phyloP scores from a whole-genome alignment of 2,113 vertebrate genomes.

The Planiliza haematocheilus region DNA sequence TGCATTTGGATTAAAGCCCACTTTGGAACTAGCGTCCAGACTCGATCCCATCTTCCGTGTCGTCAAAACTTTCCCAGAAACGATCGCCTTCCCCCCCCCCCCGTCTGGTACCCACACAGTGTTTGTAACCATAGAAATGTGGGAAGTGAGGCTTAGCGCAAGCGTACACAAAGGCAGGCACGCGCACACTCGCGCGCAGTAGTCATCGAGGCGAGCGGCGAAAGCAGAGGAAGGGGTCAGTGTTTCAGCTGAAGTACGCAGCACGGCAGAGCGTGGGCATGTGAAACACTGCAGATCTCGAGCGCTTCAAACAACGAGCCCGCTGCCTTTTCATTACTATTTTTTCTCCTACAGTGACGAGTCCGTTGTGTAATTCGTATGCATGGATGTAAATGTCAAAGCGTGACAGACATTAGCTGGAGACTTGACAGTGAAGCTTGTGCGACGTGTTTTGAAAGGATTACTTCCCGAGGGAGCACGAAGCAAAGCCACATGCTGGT shows the following conservation, averaged over 20 bases:
- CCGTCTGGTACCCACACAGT: slow-evolving; percentile 16
- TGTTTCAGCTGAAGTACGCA: slow-evolving; percentile 46
- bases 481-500: slow-evolving; percentile 15
- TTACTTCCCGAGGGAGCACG: slow-evolving; percentile 1
- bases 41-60: neutral
- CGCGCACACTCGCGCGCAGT: neutral
- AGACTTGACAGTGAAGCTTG: slow-evolving; percentile 12
- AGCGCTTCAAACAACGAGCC: slow-evolving; percentile 7
- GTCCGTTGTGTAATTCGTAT: neutral
- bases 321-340: slow-evolving; percentile 10
- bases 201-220: neutral
- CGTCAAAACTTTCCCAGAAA: slow-evolving; percentile 12
- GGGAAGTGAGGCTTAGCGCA: slow-evolving; percentile 20
- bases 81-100: slow-evolving; percentile 19
- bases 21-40: slow-evolving; percentile 5
- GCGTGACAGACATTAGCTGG: slow-evolving; percentile 10
- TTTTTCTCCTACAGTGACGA: too few species aligned
- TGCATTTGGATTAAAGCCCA: too few species aligned
- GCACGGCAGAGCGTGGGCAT: slow-evolving; percentile 47
- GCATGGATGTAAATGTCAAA: neutral
- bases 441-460: slow-evolving; percentile 13
- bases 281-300: slow-evolving; percentile 22
- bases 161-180: slow-evolving; percentile 4
- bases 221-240: slow-evolving; percentile 53
- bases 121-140: slow-evolving; percentile 62